Conservation (phyloP, 1,140 invertebrate species). For the Limonius californicus region DNA sequence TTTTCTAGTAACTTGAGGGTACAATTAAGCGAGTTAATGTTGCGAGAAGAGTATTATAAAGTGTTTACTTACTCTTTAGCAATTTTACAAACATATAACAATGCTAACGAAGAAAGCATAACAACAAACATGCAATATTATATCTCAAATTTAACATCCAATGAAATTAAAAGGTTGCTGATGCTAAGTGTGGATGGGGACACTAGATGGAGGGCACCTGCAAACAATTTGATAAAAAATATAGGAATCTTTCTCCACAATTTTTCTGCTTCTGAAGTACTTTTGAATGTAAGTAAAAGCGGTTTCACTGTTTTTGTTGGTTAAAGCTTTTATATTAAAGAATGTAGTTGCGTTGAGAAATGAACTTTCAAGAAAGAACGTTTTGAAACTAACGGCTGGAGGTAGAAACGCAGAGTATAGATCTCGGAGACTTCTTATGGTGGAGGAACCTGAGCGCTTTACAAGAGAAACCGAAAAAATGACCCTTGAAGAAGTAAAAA, state of each 20-base stretch:
- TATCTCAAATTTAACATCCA: neutral
- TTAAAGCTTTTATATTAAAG: neutral
- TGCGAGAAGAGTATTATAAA: constrained; percentile 18
- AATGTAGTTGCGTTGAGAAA: neutral
- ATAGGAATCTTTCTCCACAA: neutral
- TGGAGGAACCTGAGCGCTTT: neutral
- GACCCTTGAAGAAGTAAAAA: constrained; percentile 16
- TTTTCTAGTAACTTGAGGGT: too few species aligned
- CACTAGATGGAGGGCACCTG: neutral
- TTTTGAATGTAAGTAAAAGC: too few species aligned
- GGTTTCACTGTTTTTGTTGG: neutral
- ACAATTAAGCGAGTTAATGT: neutral
- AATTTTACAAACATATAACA: constrained; percentile 14
- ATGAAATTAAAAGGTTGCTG: neutral
- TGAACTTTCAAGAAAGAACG: neutral
- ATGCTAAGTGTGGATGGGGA: neutral
- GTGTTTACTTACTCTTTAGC: constrained; percentile 20
- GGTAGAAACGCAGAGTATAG: neutral
- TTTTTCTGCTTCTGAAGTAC: too few species aligned
- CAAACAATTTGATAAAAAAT: neutral
- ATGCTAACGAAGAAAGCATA: neutral
- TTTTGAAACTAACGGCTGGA: neutral
- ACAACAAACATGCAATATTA: neutral
- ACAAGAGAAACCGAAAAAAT: constrained; percentile 8
- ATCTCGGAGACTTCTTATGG: neutral